These are phyloP conservation scores for Anthopleura xanthogrammica DNA, from an alignment of 92 coral and sea anemone genomes.

Conservation along the genomic window DNA sequence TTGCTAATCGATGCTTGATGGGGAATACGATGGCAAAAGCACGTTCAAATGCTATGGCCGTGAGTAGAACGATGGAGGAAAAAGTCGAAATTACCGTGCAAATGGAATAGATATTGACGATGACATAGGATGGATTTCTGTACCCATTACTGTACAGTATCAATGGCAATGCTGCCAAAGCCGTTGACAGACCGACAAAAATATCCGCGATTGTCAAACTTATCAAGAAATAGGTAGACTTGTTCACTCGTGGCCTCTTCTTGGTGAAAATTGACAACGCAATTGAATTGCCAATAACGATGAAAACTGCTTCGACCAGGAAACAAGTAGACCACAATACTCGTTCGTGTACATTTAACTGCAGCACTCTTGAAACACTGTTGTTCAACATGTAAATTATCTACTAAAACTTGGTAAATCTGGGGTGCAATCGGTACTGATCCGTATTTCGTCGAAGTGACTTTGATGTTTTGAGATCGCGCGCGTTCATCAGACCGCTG, in stretches of 20 bases:
- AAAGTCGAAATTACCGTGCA: not conserved
- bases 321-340: not conserved
- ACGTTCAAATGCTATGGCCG: constrained; percentile 12
- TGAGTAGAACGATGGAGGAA: not conserved
- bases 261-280: not conserved
- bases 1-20: constrained; percentile 2
- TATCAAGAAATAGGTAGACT: not conserved
- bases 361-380: not conserved
- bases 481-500: not conserved
- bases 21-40: constrained; percentile 2
- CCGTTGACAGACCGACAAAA: not conserved
- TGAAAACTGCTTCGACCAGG: not conserved
- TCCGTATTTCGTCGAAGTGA: no score
- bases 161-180: not conserved
- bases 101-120: not conserved
- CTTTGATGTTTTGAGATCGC: no score
- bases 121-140: not conserved
- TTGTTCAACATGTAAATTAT: not conserved
- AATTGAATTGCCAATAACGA: constrained; percentile 1
- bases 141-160: constrained; percentile 6
- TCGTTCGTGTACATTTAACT: not conserved
- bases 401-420: no score
- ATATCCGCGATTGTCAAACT: constrained; percentile 6
- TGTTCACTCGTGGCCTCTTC: not conserved
- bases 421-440: no score